Conservation (phyloP, 2,113 vertebrate genomes). For the Oryctolagus cuniculus region mOryCun1.1 NC_091445.1:44219501-44220000, state of each 20-base stretch:
- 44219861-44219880: neutral
- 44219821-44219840: slow-evolving; percentile 28
- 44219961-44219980: neutral
- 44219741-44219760: neutral
- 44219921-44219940: neutral
- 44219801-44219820: neutral
- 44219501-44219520: neutral
- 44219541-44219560: neutral
- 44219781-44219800: slow-evolving; percentile 7
- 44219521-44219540: neutral
- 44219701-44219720: neutral
- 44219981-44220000: neutral
- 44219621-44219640: neutral
- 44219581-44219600: neutral
- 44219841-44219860: neutral
- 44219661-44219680: neutral
- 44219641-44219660: neutral
- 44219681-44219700: neutral
- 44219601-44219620: neutral
- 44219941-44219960: neutral
- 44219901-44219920: neutral
- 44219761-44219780: slow-evolving; percentile 16
- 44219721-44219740: neutral
- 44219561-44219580: neutral
- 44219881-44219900: neutral